phyloP scores from a whole-genome alignment of 2,888 invertebrate genomes.

The Netelia melanura region DNA sequence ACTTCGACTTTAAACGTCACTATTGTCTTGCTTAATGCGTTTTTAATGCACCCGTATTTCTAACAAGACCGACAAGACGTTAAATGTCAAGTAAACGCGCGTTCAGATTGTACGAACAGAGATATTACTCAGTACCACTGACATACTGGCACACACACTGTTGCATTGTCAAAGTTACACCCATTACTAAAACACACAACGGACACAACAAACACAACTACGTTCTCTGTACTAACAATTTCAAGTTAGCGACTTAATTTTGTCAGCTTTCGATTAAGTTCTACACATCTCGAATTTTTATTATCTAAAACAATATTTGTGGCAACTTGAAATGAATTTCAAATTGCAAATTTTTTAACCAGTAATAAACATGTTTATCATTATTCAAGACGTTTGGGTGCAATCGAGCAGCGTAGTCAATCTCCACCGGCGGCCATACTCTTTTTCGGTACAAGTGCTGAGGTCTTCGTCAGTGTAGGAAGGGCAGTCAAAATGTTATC shows the following conservation, averaged over 20 bases:
- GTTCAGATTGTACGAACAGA: background rate
- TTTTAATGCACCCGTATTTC: background rate
- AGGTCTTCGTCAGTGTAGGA: conserved; percentile 55
- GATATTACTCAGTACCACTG: no score
- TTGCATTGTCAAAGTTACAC: no score
- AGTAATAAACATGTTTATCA: no score
- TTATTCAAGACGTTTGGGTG: background rate
- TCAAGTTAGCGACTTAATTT: conserved; percentile 15
- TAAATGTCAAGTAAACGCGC: background rate
- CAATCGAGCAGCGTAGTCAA: conserved; percentile 14
- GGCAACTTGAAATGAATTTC: background rate
- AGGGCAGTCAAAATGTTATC: conserved; percentile 78
- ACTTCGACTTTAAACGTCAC: background rate
- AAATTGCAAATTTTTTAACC: background rate
- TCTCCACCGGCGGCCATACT: conserved; percentile 58
- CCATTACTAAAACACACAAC: background rate
- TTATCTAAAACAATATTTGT: background rate
- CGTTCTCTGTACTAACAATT: background rate
- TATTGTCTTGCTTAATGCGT: background rate
- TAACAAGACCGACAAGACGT: conserved; percentile 1
- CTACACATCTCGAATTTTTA: background rate
- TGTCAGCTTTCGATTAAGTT: background rate
- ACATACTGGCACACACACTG: no score
- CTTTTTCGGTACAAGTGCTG: conserved; percentile 58
- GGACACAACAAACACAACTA: background rate